Percentiles rank a stretch among this genome's conserved stretches.
Evolutionary conservation across 2,797 vertebrate species (phyloP).

Genomic region (Gobio occitaniae): DNA sequence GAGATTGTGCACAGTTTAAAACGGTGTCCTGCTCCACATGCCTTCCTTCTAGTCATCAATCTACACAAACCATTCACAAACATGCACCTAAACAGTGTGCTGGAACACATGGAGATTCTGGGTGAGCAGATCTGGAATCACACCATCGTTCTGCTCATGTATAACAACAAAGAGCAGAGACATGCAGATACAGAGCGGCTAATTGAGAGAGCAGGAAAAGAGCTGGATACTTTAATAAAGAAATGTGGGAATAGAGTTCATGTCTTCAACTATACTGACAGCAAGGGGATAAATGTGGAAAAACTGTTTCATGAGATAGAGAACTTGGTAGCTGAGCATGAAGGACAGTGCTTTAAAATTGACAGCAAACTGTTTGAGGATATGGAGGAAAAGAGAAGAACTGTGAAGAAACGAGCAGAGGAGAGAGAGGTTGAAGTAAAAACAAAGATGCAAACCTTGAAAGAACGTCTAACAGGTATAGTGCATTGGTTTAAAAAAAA

Average conservation of each 20-base stretch:
- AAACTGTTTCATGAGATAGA: background rate
- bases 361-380: background rate
- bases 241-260: background rate
- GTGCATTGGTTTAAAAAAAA: background rate
- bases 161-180: background rate
- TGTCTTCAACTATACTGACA: background rate
- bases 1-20: background rate
- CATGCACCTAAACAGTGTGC: background rate
- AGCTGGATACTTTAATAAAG: background rate
- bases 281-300: background rate
- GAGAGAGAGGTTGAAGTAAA: background rate
- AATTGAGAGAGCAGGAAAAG: background rate
- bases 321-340: rapidly evolving
- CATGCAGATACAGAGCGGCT: background rate
- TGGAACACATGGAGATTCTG: slow-evolving; percentile 3
- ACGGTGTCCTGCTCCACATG: background rate
- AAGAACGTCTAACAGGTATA: background rate
- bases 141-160: slow-evolving; percentile 9
- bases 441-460: background rate
- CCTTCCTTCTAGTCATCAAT: background rate
- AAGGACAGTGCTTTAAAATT: background rate
- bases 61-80: background rate
- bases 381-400: background rate
- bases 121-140: slow-evolving; percentile 18
- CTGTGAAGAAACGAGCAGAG: background rate